Evolutionary conservation across 92 coral and sea anemone genomes (phyloP).

Genomic region (Porites cylindrica): DNA sequence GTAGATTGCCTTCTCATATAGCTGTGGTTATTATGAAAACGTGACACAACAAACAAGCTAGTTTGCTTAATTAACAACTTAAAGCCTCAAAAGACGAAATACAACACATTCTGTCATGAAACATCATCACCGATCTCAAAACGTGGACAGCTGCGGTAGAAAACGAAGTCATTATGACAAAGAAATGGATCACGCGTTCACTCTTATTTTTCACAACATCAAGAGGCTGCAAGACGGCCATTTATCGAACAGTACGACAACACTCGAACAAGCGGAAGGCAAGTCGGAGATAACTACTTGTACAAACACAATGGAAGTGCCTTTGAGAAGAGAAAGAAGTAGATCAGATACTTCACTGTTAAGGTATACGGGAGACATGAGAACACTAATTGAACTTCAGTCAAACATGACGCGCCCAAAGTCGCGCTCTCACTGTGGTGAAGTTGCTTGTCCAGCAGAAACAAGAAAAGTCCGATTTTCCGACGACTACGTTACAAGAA

Average conservation of each 20-base stretch:
- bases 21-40: too few species aligned
- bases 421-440: slow-evolving; percentile 11
- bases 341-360: slow-evolving; percentile 27
- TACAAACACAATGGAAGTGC: slow-evolving; percentile 4
- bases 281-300: not conserved
- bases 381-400: not conserved
- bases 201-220: slow-evolving; percentile 49
- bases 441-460: not conserved
- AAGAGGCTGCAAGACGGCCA: slow-evolving; percentile 44
- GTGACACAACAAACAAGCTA: too few species aligned
- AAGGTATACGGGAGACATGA: not conserved
- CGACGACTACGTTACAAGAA: slow-evolving; percentile 5
- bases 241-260: slow-evolving; percentile 12
- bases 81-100: not conserved
- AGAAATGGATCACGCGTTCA: slow-evolving; percentile 49
- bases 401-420: not conserved
- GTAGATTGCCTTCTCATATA: too few species aligned
- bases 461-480: slow-evolving; percentile 35
- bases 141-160: not conserved
- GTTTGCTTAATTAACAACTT: too few species aligned
- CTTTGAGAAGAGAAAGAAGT: not conserved
- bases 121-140: slow-evolving; percentile 7
- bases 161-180: slow-evolving; percentile 18
- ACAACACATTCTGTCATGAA: not conserved
- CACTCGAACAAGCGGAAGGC: not conserved